Evolutionary conservation across 1,140 invertebrate species (phyloP).

Genomic region (Heterodera schachtii): DNA sequence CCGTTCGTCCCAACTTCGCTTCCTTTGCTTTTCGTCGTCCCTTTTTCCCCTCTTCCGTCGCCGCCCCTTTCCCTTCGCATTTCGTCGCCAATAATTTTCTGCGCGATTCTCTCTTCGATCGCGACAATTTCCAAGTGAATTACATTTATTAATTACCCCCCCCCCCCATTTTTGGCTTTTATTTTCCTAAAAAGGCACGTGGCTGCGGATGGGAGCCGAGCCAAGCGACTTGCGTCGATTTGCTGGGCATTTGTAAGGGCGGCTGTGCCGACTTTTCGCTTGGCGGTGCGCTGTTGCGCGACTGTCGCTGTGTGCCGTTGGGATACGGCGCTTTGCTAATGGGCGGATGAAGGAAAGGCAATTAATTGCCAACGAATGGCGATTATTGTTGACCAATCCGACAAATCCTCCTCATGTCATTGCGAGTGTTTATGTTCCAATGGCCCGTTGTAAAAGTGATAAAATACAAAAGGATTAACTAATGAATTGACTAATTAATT

Average conservation of each 20-base stretch:
- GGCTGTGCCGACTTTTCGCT: constrained; percentile 22
- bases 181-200: not conserved
- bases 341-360: not conserved
- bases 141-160: not conserved
- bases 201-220: constrained; percentile 16
- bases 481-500: no score
- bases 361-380: not conserved
- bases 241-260: constrained; percentile 28
- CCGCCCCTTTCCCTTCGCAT: not conserved
- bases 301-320: constrained; percentile 25
- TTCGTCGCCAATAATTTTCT: constrained; percentile 19
- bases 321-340: constrained; percentile 17
- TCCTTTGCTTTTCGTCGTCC: not conserved
- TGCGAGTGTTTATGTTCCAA: no score
- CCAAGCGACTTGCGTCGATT: constrained; percentile 6
- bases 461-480: no score
- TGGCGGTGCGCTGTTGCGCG: not conserved
- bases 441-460: no score
- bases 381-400: no score
- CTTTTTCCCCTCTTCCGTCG: not conserved
- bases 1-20: not conserved
- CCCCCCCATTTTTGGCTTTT: not conserved
- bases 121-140: constrained; percentile 24
- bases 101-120: constrained; percentile 15
- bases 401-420: no score